Conservation (phyloP, 1,140 invertebrate species). For the Drosophila kikkawai region DNA sequence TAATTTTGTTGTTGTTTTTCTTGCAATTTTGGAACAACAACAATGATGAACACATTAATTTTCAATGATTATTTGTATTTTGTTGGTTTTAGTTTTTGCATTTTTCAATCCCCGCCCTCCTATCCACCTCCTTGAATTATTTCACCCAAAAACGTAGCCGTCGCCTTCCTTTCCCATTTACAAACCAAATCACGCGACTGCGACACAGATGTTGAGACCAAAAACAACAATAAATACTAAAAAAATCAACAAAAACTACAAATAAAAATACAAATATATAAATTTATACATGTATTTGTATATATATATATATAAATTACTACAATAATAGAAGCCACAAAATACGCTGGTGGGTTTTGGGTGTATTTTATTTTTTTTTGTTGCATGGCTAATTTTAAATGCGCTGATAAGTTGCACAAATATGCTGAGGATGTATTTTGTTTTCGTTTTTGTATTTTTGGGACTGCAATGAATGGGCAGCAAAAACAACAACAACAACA, state of each 20-base stretch:
- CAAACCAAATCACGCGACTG: slow-evolving; percentile 80
- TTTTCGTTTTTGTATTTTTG: slow-evolving; percentile 28
- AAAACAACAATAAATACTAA: slow-evolving; percentile 9
- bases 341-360: slow-evolving; percentile 51
- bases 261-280: neutral
- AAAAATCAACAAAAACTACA: neutral
- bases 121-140: neutral
- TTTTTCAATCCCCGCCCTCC: slow-evolving; percentile 27
- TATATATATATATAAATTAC: slow-evolving; percentile 6
- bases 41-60: slow-evolving; percentile 59
- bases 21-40: slow-evolving; percentile 63
- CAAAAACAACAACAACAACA: slow-evolving; percentile 9
- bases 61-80: slow-evolving; percentile 81
- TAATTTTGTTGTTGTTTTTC: neutral
- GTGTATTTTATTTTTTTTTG: slow-evolving; percentile 17
- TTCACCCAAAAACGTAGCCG: slow-evolving; percentile 7
- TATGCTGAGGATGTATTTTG: slow-evolving; percentile 70
- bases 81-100: slow-evolving; percentile 73
- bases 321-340: slow-evolving; percentile 30
- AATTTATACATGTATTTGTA: neutral
- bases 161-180: slow-evolving; percentile 67
- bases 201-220: slow-evolving; percentile 63
- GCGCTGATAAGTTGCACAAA: slow-evolving; percentile 82
- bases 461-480: slow-evolving; percentile 59
- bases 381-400: slow-evolving; percentile 74